A percentile compares a stretch with the other conserved stretches of the same genome.
phyloP scores from a whole-genome alignment of 1,140 invertebrate species.

The Elymnias hypermnestra region DNA sequence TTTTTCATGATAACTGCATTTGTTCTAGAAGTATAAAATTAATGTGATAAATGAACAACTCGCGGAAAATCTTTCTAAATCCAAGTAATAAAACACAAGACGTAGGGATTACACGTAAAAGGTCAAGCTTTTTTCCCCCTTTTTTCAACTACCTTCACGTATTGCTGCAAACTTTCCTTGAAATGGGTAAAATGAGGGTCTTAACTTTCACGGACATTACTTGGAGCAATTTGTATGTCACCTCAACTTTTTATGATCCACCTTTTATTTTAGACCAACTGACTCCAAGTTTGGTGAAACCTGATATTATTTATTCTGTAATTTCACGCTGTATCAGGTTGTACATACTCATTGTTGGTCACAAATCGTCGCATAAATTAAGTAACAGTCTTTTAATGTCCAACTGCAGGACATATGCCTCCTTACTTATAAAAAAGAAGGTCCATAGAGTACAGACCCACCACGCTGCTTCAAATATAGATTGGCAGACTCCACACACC shows the following conservation, averaged over 20 bases:
- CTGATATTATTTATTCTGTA: too few relatives aligned
- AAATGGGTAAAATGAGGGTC: conserved; percentile 17
- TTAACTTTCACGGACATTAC: conserved; percentile 11
- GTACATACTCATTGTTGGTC: too few relatives aligned
- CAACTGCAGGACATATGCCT: too few relatives aligned
- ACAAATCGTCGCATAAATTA: too few relatives aligned
- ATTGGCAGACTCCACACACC: too few relatives aligned
- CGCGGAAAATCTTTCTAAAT: not conserved
- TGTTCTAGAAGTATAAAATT: too few relatives aligned
- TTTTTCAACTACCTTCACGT: conserved; percentile 10
- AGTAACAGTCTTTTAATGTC: too few relatives aligned
- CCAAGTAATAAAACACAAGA: conserved; percentile 8
- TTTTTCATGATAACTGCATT: too few relatives aligned
- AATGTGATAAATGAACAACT: not conserved
- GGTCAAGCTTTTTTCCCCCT: conserved; percentile 8
- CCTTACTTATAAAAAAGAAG: too few relatives aligned
- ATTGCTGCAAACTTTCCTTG: conserved; percentile 16
- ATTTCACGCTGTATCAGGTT: too few relatives aligned
- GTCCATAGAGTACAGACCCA: too few relatives aligned
- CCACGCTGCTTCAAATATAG: too few relatives aligned
- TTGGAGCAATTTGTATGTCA: conserved; percentile 13
- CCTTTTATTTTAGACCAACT: not conserved
- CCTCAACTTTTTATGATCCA: conserved; percentile 1
- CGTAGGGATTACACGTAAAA: conserved; percentile 7
- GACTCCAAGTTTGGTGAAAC: conserved; percentile 2